Evolutionary conservation across 1,140 invertebrate species (phyloP).

Genomic region (Papilio aristodemus): DNA sequence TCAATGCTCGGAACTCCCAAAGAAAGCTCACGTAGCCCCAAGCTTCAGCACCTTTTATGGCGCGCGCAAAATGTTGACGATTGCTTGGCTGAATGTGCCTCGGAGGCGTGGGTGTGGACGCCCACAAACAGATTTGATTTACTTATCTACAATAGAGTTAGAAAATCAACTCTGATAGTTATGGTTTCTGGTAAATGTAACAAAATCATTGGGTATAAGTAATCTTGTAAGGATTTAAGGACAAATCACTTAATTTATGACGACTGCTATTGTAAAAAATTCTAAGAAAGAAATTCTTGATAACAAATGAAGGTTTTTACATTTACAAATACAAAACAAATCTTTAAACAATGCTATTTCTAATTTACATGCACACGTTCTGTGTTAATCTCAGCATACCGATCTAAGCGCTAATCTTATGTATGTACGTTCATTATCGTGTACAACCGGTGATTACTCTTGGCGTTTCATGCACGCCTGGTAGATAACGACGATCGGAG

Average conservation of each 20-base stretch:
- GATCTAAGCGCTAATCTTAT: slow-evolving; percentile 14
- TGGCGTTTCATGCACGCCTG: slow-evolving; percentile 17
- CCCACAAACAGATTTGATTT: slow-evolving; percentile 9
- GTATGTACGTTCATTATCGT: slow-evolving; percentile 17
- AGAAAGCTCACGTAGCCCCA: slow-evolving; percentile 13
- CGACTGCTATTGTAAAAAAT: no score
- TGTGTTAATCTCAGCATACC: slow-evolving; percentile 16
- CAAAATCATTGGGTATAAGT: no score
- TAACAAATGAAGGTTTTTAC: no score
- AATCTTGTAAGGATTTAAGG: no score
- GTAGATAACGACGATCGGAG: slow-evolving; percentile 21
- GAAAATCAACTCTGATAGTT: background rate
- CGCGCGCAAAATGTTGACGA: background rate
- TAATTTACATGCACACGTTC: slow-evolving; percentile 5
- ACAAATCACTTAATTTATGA: no score
- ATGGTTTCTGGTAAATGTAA: background rate
- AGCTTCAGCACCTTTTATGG: slow-evolving; percentile 1
- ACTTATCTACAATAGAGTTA: background rate
- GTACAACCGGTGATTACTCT: slow-evolving; percentile 14
- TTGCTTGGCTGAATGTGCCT: background rate
- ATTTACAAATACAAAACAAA: background rate
- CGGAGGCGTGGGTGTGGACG: background rate
- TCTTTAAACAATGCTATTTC: background rate
- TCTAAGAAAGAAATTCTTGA: no score
- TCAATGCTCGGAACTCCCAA: background rate